Conservation (phyloP, 1,140 invertebrate species). For the Neodiprion pinetum region DNA sequence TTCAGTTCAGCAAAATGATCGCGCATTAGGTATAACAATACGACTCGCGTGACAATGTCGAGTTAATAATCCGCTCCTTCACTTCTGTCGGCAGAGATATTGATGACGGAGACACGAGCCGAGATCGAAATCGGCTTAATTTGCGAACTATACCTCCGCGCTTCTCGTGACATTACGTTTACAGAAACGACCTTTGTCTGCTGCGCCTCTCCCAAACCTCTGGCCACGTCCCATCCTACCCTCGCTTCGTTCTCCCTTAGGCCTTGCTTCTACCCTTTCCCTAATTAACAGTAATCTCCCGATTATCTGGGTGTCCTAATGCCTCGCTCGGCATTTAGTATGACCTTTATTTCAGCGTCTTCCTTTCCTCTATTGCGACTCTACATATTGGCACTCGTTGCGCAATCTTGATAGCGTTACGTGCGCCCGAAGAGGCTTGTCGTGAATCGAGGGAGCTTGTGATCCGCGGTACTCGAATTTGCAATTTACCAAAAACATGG, state of each 20-base stretch:
- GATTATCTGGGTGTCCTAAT: conserved; percentile 13
- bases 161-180: neutral
- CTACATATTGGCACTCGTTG: neutral
- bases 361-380: neutral
- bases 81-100: no score
- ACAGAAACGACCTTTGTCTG: conserved; percentile 6
- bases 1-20: no score
- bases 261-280: conserved; percentile 24
- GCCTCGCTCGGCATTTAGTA: conserved; percentile 13
- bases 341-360: conserved; percentile 18
- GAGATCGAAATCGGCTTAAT: neutral
- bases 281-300: conserved; percentile 25
- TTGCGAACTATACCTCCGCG: neutral
- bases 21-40: no score
- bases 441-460: neutral
- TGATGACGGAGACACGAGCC: neutral
- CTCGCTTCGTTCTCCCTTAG: neutral
- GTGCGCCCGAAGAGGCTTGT: neutral
- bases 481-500: neutral
- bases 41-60: no score
- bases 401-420: neutral
- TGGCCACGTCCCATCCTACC: neutral
- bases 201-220: neutral
- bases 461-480: neutral
- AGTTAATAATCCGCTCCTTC: no score